These are phyloP conservation scores for Osmerus mordax DNA, from an alignment of 2,113 vertebrate genomes.

Conservation along the genomic window DNA sequence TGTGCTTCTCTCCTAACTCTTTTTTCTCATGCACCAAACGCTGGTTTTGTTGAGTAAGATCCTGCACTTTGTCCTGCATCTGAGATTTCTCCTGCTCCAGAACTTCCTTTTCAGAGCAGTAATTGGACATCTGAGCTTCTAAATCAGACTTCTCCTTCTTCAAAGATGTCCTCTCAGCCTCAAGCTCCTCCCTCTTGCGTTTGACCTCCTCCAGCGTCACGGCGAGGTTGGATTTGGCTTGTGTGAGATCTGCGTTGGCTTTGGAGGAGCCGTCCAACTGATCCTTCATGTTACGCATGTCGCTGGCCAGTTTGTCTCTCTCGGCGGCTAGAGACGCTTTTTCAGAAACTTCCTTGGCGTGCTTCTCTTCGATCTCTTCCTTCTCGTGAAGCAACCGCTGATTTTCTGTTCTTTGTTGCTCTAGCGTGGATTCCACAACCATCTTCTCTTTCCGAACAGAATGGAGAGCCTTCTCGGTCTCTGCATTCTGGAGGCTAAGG, in stretches of 20 bases:
- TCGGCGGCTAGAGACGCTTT: constrained; percentile 65
- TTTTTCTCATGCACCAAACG: constrained; percentile 62
- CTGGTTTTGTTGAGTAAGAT: constrained; percentile 64
- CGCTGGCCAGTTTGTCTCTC: constrained; percentile 64
- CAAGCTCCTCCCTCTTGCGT: constrained; percentile 52
- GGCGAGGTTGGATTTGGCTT: constrained; percentile 69
- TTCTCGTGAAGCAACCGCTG: constrained; percentile 64
- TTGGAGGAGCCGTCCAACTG: constrained; percentile 66
- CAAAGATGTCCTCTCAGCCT: constrained; percentile 59
- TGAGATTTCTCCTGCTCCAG: constrained; percentile 66
- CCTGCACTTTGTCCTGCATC: constrained; percentile 66
- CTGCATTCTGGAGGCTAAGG: constrained; percentile 50
- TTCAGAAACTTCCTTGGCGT: constrained; percentile 63
- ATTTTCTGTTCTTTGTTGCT: constrained; percentile 73
- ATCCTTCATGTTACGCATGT: constrained; percentile 63
- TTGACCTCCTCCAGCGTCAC: constrained; percentile 69
- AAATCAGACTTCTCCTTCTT: constrained; percentile 65
- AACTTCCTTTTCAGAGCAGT: constrained; percentile 60
- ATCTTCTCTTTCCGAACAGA: constrained; percentile 76
- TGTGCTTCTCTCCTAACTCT: constrained; percentile 70
- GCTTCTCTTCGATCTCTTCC: constrained; percentile 71
- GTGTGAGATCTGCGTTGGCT: constrained; percentile 64
- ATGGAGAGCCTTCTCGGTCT: constrained; percentile 71
- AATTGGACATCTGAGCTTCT: constrained; percentile 64
- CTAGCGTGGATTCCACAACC: constrained; percentile 66